Base-by-base conservation (phyloP, 2,888 invertebrate genomes). In the Mythimna loreyi region DNA sequence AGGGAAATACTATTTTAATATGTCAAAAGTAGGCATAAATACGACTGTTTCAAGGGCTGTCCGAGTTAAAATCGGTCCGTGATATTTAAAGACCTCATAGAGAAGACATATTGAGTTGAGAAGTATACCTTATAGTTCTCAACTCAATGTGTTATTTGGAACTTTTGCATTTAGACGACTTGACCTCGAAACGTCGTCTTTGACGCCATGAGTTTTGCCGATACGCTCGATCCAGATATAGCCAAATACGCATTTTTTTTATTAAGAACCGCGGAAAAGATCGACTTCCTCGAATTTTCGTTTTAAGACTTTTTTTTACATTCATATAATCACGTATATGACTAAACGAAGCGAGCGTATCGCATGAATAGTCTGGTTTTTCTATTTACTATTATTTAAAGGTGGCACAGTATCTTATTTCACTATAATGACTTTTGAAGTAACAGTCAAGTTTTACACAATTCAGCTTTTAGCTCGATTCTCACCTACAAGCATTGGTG, bases 351-450 rank as follows among this genome's bases (percentile, higher is more conserved):
- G 7, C 63, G 28, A 70, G 36, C 45, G 65, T 73, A 73, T 30
- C 36, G 28, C 8, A 23, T 6, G 23, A 53, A n/a, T 16, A 49
- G 8, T 53, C 19, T n/a, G 23, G 21, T 19, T 16, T 45, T 45
- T 68, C 19, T 55, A 43, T 33, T 56, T 8, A 45, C 23, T 70
- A 70, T n/a, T n/a, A n/a, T 23, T 55, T 33, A 19, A n/a, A 40
- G 23, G 57, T 74, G 73, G 78, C 73, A 74, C 78, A 60, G 47
- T 57, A 28, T 65, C 23, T 75, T 50, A 62, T 57, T 25, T 23
- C 21, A 60, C 47, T 76, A 72, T 23, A 33, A 55, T 53, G 59
- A 67, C 9, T 45, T n/a, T 68, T 9, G 21, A 30, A 25, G 40
- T 21, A 25, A 72, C 40, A 40, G 30, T 63, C 30, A 60, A 16